Evolutionary conservation across 2,888 invertebrate species (phyloP), one percentile per base, ranked within the genome.

Genomic region (Chrysolina haemoptera): DNA sequence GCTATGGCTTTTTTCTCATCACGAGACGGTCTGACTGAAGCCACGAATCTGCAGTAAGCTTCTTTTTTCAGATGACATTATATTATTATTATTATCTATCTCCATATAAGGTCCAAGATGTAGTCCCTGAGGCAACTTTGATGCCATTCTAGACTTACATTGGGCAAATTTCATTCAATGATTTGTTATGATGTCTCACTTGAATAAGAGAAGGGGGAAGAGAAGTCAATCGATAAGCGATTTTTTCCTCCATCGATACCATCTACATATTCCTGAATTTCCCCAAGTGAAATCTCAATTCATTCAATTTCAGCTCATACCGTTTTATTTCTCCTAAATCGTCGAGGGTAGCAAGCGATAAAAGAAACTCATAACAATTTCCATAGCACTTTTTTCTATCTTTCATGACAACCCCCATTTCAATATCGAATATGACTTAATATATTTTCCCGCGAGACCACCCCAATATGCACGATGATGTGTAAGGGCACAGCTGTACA

Each of bases 401-500:
- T 73, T 75, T 75, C 74, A 78, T 72, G 80, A 79, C 78, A 73
- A 76, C 76, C 77, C 73, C 71, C 73, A 73, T 73, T 76, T 77
- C 76, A 79, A 79, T 79, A 79, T 78, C 74, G 77, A 77, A 79
- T 80, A 80, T 79, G 75, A 76, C 75, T 77, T 74, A 78, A 80
- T 80, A 78, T 79, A 79, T 75, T 71, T 71, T 41, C 62, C 66
- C 40, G n/a, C 62, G 59, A 62, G 59, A 59, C 68, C 71, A 43
- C 62, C 65, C 48, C 22, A n/a, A 67, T 71, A 67, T 67, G 62
- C 69, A 69, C 69, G 27, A 62, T 69, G 69, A 43, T 62, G 62
- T 69, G 70, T 65, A 50, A 62, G 55, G 40, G 27, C 59, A 71
- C 71, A 71, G 67, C 66, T 71, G 71, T 71, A 41, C 41, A 73